These are phyloP conservation scores for Lysandra bellargus DNA, from an alignment of 2,888 invertebrate genomes.

Conservation along the genomic window DNA sequence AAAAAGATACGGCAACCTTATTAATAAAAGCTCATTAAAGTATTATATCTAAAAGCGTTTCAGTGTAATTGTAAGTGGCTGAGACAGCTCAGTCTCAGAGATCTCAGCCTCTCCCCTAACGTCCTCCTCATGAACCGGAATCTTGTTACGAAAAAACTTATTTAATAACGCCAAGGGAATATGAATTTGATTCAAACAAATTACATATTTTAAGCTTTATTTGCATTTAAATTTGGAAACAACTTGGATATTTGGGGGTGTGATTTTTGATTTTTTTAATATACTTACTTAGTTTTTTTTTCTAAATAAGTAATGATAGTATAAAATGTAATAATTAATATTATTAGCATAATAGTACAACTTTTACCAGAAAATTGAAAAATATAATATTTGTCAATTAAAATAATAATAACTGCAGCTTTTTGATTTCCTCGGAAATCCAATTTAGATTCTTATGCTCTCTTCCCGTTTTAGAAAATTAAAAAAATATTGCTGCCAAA, in stretches of 20 bases:
- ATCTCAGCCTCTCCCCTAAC: constrained; percentile 73
- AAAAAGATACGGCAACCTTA: background rate
- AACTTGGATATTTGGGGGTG: background rate
- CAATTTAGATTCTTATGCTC: constrained; percentile 3
- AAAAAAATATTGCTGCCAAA: constrained; percentile 70
- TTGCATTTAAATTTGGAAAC: background rate
- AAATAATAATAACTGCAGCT: too few species aligned
- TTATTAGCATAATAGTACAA: too few species aligned
- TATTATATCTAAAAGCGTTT: constrained; percentile 41
- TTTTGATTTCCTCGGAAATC: background rate
- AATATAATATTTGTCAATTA: too few species aligned
- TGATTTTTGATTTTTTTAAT: background rate
- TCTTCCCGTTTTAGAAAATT: constrained; percentile 71
- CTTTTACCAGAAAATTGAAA: too few species aligned
- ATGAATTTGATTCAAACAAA: constrained; percentile 65
- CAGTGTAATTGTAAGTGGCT: constrained; percentile 38
- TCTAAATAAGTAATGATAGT: background rate
- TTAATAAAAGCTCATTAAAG: constrained; percentile 22
- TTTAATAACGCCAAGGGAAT: constrained; percentile 66
- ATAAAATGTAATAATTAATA: too few species aligned
- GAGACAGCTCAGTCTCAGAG: constrained; percentile 38
- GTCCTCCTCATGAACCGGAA: constrained; percentile 74
- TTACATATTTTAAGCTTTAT: constrained; percentile 41
- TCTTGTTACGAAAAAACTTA: constrained; percentile 75
- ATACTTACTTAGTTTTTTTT: background rate